phyloP scores from a whole-genome alignment of 2,888 invertebrate species.

The Eilema caniola region DNA sequence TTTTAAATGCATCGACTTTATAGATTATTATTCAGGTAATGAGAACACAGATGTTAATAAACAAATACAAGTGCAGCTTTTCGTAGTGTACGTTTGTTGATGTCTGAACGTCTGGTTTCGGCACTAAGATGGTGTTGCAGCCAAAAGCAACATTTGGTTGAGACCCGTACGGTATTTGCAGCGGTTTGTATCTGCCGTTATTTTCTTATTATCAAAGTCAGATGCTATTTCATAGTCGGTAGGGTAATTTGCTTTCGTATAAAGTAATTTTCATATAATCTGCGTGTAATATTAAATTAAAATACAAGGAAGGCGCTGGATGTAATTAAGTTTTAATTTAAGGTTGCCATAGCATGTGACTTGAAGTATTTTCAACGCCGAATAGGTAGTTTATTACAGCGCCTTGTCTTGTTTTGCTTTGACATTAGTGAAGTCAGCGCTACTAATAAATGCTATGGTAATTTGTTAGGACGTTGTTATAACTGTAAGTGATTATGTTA shows the following conservation, averaged over 20 bases:
- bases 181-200: slow-evolving; percentile 78
- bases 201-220: slow-evolving; percentile 66
- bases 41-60: slow-evolving; percentile 58
- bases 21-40: slow-evolving; percentile 53
- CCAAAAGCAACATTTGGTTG: slow-evolving; percentile 70
- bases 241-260: slow-evolving; percentile 43
- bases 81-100: slow-evolving; percentile 31
- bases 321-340: slow-evolving; percentile 32
- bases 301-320: slow-evolving; percentile 19
- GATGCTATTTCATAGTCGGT: slow-evolving; percentile 50
- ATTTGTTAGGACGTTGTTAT: slow-evolving; percentile 31
- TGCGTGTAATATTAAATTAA: slow-evolving; percentile 25
- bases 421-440: slow-evolving; percentile 63
- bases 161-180: slow-evolving; percentile 79
- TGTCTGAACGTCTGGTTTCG: slow-evolving; percentile 42
- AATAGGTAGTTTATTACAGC: slow-evolving; percentile 12
- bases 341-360: slow-evolving; percentile 10
- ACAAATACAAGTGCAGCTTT: slow-evolving; percentile 32
- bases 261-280: slow-evolving; percentile 29
- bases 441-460: slow-evolving; percentile 49
- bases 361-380: slow-evolving; percentile 11
- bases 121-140: slow-evolving; percentile 58
- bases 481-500: slow-evolving; percentile 28
- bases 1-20: slow-evolving; percentile 28
- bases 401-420: slow-evolving; percentile 52